These are phyloP conservation scores for Bellardia pandia DNA, from an alignment of 2,888 invertebrate genomes.

Conservation along the genomic window DNA sequence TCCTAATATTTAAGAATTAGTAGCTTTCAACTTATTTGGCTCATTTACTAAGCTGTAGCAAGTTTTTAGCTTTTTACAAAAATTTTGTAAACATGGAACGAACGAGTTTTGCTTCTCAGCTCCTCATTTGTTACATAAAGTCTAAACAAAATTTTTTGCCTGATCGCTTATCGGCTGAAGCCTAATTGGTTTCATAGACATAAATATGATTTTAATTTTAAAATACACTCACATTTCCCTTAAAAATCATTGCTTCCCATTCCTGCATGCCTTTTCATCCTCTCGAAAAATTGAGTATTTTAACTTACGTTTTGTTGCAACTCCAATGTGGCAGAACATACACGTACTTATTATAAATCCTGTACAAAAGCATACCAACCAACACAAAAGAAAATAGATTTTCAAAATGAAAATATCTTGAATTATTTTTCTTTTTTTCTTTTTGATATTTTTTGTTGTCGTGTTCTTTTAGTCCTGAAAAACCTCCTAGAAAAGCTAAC, in stretches of 20 bases:
- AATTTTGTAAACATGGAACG: too few relatives aligned
- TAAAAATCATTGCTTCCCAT: neutral
- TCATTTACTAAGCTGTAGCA: too few relatives aligned
- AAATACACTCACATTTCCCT: neutral
- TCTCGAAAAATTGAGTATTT: constrained; percentile 14
- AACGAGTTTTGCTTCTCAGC: too few relatives aligned
- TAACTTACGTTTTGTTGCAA: constrained; percentile 65
- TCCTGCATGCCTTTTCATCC: neutral
- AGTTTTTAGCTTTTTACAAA: too few relatives aligned
- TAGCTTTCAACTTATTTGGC: too few relatives aligned
- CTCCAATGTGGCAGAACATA: constrained; percentile 65
- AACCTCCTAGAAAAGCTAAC: constrained; percentile 26
- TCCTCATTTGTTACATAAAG: too few relatives aligned
- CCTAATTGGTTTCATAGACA: too few relatives aligned
- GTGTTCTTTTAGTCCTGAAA: neutral
- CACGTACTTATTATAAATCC: constrained; percentile 37
- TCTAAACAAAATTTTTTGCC: too few relatives aligned
- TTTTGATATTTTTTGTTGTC: constrained; percentile 60
- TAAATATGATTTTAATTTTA: too few relatives aligned
- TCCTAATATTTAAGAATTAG: too few relatives aligned
- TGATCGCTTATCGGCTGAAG: too few relatives aligned
- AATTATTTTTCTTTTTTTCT: constrained; percentile 34
- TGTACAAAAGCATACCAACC: constrained; percentile 8
- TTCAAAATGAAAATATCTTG: constrained; percentile 47
- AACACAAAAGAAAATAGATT: constrained; percentile 44